A percentile compares a stretch with the other conserved stretches of the same genome.
Evolutionary conservation across 2,888 invertebrate species (phyloP).

Genomic region (Sicus ferrugineus): DNA sequence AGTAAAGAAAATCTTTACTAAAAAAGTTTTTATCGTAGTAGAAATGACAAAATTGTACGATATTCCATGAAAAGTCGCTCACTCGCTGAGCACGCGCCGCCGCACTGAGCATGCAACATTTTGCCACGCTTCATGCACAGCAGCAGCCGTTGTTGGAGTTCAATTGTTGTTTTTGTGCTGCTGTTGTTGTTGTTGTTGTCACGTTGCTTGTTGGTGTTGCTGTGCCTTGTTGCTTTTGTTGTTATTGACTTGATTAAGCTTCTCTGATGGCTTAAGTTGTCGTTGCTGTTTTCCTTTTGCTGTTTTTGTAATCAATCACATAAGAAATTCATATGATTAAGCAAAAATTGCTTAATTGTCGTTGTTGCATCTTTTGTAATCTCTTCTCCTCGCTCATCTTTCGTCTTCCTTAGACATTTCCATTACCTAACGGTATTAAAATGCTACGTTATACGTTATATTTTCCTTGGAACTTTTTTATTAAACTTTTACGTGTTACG

Average conservation of each 20-base stretch:
- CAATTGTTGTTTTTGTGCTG: not conserved
- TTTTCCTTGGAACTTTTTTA: not conserved
- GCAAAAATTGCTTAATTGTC: not conserved
- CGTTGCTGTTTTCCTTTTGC: not conserved
- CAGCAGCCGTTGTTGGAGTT: not conserved
- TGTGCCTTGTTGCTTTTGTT: not conserved
- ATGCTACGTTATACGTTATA: no score
- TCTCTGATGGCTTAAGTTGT: not conserved
- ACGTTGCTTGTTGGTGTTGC: not conserved
- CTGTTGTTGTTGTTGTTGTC: not conserved
- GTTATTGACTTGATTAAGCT: not conserved
- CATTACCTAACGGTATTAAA: slow-evolving; percentile 15
- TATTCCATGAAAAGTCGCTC: no score
- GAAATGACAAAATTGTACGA: no score
- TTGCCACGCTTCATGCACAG: slow-evolving; percentile 16
- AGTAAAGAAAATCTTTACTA: no score
- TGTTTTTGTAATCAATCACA: not conserved
- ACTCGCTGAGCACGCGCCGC: slow-evolving; percentile 1
- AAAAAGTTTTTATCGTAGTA: no score
- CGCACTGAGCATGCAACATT: not conserved
- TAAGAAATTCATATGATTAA: no score
- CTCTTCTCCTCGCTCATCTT: not conserved
- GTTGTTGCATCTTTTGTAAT: not conserved
- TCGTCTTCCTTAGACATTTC: not conserved
- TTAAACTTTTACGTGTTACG: not conserved